Percentiles rank a stretch among this genome's conserved stretches.
phyloP scores from a whole-genome alignment of 1,140 invertebrate species.

The Archivesica marissinica region DNA sequence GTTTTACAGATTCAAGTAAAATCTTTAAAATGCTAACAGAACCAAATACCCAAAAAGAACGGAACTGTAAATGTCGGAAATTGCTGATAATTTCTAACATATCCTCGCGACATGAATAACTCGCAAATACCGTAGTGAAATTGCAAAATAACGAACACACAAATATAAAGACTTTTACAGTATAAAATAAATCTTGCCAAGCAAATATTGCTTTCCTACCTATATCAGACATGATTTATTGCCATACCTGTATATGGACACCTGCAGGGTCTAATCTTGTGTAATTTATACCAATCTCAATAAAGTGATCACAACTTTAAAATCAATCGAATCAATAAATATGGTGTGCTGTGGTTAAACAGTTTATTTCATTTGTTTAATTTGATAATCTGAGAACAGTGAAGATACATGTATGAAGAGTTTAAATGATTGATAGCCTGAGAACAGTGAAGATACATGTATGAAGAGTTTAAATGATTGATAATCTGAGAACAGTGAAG shows the following conservation, averaged over 20 bases:
- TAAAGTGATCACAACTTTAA: background rate
- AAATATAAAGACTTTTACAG: background rate
- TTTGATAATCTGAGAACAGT: conserved; percentile 10
- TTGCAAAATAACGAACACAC: background rate
- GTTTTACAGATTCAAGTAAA: no score
- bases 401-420: background rate
- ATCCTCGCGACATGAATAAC: no score
- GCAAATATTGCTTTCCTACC: background rate
- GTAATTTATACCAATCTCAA: conserved; percentile 13
- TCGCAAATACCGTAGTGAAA: no score
- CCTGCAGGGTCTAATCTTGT: background rate
- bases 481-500: background rate
- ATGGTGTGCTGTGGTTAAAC: conserved; percentile 4
- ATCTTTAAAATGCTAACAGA: no score
- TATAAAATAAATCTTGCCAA: background rate
- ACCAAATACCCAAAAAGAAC: no score
- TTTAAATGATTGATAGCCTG: background rate
- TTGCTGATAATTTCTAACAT: no score
- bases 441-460: background rate
- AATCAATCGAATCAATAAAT: conserved; percentile 21
- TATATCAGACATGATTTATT: background rate
- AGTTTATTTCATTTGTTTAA: conserved; percentile 2
- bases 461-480: background rate
- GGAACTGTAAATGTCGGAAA: no score
- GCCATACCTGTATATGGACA: conserved; percentile 8